Conservation (phyloP, 2,797 vertebrate species). For the Oophaga sylvatica region DNA sequence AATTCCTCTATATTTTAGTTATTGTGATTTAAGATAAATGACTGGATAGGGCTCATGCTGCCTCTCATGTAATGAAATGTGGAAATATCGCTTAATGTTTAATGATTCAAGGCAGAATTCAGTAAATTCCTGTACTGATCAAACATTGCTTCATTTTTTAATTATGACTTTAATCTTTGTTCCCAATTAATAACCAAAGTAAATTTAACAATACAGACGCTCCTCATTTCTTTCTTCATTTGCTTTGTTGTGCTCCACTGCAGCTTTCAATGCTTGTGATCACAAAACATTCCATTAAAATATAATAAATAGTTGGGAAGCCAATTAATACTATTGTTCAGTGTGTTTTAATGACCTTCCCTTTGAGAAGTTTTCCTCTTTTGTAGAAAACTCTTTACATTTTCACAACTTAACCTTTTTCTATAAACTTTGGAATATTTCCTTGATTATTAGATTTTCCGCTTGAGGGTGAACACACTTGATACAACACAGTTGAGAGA, state of each 20-base stretch:
- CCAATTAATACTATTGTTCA: constrained; percentile 27
- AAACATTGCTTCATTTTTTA: constrained; percentile 51
- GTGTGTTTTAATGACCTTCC: neutral
- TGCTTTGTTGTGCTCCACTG: neutral
- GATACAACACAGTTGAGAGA: too few species aligned
- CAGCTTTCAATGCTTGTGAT: constrained; percentile 23
- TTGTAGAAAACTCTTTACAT: neutral
- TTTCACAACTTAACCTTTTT: neutral
- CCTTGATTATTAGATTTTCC: neutral
- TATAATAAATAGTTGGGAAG: constrained; percentile 37
- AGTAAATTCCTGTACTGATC: constrained; percentile 35
- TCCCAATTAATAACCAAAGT: constrained; percentile 39
- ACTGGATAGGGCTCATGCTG: constrained; percentile 29
- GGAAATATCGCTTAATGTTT: constrained; percentile 43
- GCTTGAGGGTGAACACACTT: neutral
- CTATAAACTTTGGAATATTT: neutral
- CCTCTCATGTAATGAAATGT: constrained; percentile 48
- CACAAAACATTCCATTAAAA: constrained; percentile 19
- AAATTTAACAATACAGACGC: constrained; percentile 28
- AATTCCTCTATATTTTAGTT: constrained; percentile 41
- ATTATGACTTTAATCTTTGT: constrained; percentile 48
- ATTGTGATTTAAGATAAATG: constrained; percentile 41
- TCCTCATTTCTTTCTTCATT: constrained; percentile 30
- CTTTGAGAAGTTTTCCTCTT: constrained; percentile 28
- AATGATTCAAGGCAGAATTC: constrained; percentile 44